Percentiles rank a stretch among this genome's conserved stretches.
Conservation (phyloP, 2,888 invertebrate genomes). For the Drosophila niveifrons region DNA sequence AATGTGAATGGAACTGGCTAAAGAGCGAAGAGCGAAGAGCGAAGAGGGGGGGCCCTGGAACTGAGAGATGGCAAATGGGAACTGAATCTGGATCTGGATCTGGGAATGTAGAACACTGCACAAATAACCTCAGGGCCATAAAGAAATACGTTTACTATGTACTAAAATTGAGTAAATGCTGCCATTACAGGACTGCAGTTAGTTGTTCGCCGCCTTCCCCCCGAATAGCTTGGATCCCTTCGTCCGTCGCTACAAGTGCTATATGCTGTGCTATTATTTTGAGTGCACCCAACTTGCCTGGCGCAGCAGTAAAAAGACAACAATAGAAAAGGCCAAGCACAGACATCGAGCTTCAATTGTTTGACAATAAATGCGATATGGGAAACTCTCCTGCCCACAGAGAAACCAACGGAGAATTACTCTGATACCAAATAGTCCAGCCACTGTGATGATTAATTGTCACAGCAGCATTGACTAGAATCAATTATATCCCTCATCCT, state of each 20-base stretch:
- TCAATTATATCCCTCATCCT: slow-evolving; percentile 61
- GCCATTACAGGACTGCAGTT: slow-evolving; percentile 73
- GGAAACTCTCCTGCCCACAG: neutral
- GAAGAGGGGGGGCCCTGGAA: neutral
- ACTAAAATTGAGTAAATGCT: slow-evolving; percentile 80
- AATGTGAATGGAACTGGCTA: slow-evolving; percentile 39
- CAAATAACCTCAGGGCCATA: slow-evolving; percentile 73
- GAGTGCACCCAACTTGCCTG: slow-evolving; percentile 66
- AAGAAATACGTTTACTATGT: slow-evolving; percentile 80
- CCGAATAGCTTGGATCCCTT: neutral
- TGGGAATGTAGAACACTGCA: slow-evolving; percentile 60
- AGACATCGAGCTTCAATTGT: slow-evolving; percentile 51
- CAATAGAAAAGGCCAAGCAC: slow-evolving; percentile 47
- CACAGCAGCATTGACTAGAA: slow-evolving; percentile 60
- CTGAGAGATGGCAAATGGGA: slow-evolving; percentile 12
- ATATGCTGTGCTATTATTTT: slow-evolving; percentile 70
- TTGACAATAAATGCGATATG: slow-evolving; percentile 51
- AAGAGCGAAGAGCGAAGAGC: neutral
- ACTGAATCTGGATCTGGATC: slow-evolving; percentile 15
- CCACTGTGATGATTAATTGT: slow-evolving; percentile 56
- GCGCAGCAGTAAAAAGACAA: slow-evolving; percentile 67
- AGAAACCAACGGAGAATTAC: neutral
- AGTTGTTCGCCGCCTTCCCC: slow-evolving; percentile 28
- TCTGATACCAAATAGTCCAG: neutral
- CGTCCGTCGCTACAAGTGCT: slow-evolving; percentile 40